A percentile compares a stretch with the other conserved stretches of the same genome.
phyloP scores from a whole-genome alignment of 2,113 vertebrate species.

The Phyllostomus hastatus region DNA sequence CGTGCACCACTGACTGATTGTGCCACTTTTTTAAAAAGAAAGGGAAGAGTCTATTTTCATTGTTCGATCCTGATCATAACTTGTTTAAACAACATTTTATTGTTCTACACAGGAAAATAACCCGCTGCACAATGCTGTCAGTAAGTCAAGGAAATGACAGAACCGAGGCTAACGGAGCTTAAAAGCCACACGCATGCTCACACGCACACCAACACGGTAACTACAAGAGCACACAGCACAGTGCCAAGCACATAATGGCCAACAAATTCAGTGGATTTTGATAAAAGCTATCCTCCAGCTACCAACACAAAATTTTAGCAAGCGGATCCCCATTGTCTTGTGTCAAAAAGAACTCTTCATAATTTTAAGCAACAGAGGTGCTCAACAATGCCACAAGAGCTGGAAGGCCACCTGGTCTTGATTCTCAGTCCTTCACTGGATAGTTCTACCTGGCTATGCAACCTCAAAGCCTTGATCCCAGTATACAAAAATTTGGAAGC shows the following conservation, averaged over 20 bases:
- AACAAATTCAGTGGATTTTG: neutral
- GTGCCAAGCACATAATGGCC: neutral
- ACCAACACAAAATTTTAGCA: neutral
- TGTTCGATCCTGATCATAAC: constrained; percentile 6
- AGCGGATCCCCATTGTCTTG: neutral
- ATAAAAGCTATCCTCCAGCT: neutral
- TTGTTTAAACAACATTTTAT: neutral
- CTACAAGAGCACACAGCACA: neutral
- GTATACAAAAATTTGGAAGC: neutral
- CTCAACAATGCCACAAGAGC: neutral
- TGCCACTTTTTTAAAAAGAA: neutral
- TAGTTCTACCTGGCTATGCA: neutral
- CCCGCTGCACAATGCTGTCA: neutral
- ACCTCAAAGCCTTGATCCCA: neutral
- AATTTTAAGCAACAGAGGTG: neutral
- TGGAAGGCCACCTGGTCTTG: neutral
- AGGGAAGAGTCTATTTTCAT: neutral
- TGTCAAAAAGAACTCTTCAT: neutral
- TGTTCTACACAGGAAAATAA: neutral
- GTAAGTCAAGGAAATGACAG: constrained; percentile 7
- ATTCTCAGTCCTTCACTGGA: neutral
- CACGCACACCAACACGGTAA: neutral
- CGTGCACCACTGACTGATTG: neutral
- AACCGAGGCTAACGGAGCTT: neutral
- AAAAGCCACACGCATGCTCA: neutral